A percentile compares a stretch with the other conserved stretches of the same genome.
phyloP scores from a whole-genome alignment of 35 echinoderm and acorn worm genomes.

The Holothuria glaberrima region DNA sequence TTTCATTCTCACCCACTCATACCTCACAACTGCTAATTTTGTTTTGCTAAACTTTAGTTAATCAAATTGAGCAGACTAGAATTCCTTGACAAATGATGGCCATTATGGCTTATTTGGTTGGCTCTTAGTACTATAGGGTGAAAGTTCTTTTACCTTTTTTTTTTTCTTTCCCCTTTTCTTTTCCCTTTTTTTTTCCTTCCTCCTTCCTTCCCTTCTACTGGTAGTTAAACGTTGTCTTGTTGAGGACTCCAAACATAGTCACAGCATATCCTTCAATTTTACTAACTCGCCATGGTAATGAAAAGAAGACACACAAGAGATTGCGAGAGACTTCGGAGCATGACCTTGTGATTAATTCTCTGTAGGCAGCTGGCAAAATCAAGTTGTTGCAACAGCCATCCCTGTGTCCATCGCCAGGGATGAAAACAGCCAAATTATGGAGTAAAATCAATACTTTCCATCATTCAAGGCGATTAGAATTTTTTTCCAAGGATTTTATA shows the following conservation, averaged over 20 bases:
- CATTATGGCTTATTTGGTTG: conserved; percentile 42
- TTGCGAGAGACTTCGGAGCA: conserved; percentile 34
- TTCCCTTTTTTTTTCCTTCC: background rate
- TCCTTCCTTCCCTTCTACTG: background rate
- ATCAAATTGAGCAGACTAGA: conserved; percentile 25
- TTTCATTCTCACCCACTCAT: conserved; percentile 44
- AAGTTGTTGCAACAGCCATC: conserved; percentile 54
- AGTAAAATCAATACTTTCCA: conserved; percentile 46
- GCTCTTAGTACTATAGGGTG: conserved; percentile 23
- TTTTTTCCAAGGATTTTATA: conserved; percentile 46
- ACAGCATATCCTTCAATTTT: conserved; percentile 47
- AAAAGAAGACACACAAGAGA: conserved; percentile 7
- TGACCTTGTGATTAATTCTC: conserved; percentile 54
- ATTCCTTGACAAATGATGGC: conserved; percentile 50
- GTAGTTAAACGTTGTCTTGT: conserved; percentile 39
- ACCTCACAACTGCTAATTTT: conserved; percentile 46
- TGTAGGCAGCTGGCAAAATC: conserved; percentile 54
- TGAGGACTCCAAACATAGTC: background rate
- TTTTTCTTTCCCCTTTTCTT: background rate
- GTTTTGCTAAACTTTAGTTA: conserved; percentile 44
- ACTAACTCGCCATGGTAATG: conserved; percentile 30
- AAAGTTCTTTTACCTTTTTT: conserved; percentile 31
- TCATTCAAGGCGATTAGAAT: conserved; percentile 47
- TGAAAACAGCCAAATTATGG: conserved; percentile 53
- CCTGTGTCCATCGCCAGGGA: conserved; percentile 38